A percentile compares a stretch with the other conserved stretches of the same genome.
phyloP scores from a whole-genome alignment of 1,140 invertebrate species.

The Caenorhabditis inopinata region DNA sequence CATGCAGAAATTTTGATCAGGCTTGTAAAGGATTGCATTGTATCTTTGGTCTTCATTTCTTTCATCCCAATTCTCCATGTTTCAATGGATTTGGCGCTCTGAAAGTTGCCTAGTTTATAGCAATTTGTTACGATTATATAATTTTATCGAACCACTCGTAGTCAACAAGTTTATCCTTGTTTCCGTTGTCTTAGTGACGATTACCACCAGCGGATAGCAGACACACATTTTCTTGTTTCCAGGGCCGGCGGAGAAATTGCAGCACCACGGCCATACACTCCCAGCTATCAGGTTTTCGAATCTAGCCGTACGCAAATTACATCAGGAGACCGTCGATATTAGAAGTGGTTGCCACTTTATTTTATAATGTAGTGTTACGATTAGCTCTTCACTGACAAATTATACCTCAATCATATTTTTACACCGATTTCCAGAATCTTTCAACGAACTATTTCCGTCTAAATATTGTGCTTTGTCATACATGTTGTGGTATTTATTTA shows the following conservation, averaged over 20 bases:
- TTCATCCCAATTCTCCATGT: background rate
- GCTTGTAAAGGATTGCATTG: background rate
- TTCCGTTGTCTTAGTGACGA: background rate
- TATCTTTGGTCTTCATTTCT: background rate
- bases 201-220: background rate
- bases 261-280: slow-evolving; percentile 18
- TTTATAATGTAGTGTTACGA: background rate
- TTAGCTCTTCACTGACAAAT: background rate
- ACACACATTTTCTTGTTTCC: slow-evolving; percentile 15
- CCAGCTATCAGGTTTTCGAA: slow-evolving; percentile 33
- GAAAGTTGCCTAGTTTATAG: no score
- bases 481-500: background rate
- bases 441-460: background rate
- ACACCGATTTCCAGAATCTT: background rate
- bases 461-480: background rate
- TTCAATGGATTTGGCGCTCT: background rate
- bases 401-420: background rate
- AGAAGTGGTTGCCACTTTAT: background rate
- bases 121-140: no score
- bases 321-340: slow-evolving; percentile 21
- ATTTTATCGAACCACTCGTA: background rate
- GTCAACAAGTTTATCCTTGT: background rate
- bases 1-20: background rate
- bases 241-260: slow-evolving; percentile 30
- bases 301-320: slow-evolving; percentile 32